Evolutionary conservation across 2,797 vertebrate species (phyloP), one percentile per base, ranked within the genome.

Genomic region (Chloroceryle inda): DNA sequence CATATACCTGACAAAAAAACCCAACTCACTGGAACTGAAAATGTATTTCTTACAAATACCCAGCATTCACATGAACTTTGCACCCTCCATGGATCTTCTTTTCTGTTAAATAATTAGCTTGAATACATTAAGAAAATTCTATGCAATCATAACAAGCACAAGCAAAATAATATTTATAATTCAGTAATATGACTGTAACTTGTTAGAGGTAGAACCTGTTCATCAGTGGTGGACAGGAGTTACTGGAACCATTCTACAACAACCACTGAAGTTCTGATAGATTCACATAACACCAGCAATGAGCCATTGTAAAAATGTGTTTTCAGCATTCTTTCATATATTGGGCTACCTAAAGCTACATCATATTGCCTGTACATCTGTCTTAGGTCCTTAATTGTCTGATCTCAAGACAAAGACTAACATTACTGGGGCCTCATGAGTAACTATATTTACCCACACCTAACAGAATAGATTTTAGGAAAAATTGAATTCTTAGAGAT

Each of bases 391-490:
- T 47, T n/a, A 71, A 68, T 18, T 42, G 5, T 9, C 24, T 79
- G 38, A 69, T 53, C 27, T 71, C 55, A 83, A 85, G 52, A 55
- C 10, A 89, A 68, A 80, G 31, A 40, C 31, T 55, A 71, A 61
- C 13, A 50, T 5, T 23, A 3, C 6, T 68, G 33, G 3, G 6
- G 1, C 26, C 6, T 42, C 11, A 31, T 24, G 5, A 3, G 7
- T 88, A 78, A 81, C 45, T 55, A 35, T 16, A 20, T 83, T 83
- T 76, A 29, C 7, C 13, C 5, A 37, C 18, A 27, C 10, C 14
- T 38, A 76, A 42, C 10, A 53, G 40, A 61, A 24, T 18, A 37
- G 24, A 53, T 53, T 73, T 84, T 52, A 62, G 47, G 11, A 59
- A 90, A 92, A 69, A 27, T 21, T 35, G 11, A 76, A 24, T 55